Base-by-base conservation (phyloP, 1,140 invertebrate species). In the Lerema accius region DNA sequence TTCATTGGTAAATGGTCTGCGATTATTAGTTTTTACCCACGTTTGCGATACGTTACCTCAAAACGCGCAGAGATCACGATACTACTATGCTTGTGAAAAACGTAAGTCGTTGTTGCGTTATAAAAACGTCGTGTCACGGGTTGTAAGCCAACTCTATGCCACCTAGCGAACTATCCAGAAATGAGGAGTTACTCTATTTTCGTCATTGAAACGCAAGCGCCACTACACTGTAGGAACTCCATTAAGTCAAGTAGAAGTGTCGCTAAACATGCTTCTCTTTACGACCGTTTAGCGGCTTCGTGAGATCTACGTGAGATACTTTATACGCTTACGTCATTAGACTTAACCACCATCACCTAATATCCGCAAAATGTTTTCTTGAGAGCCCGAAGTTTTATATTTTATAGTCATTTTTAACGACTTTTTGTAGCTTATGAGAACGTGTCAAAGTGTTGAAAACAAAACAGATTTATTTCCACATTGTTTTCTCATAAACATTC, bases 271-370 rank as follows among this genome's bases (percentile, higher is more conserved):
- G 28, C 48, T 50, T 50, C 14, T 15, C 48, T 50, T 50, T 17
- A 50, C 14, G 6, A 50, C 11, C 28, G 28, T 50, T 50, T 17
- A 50, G 15, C 48, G 14, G 11, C 26, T 23, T 14, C 10, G 23
- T 28, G 28, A 50, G 48, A 50, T 50, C 48, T 37, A 50, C 48
- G 28, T 50, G 48, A 50, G 48, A 50, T 50, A 50, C 48, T 35
- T 50, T 50, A 37, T 28, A 14, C 48, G 28, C 26, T 50, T 15
- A 50, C 48, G 14, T 37, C 48, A 50, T 48, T 48, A 48, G 40
- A 42, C 15, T 42, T 23, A 45, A 45, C 16, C 9, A 23, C 10
- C 10, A 15, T 15, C 14, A 15, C 9, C 15, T 15, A 42, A 42
- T 23, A 32, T 32, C 28, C 28, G 28, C 28, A 32, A 32, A 32